phyloP scores from a whole-genome alignment of 2,888 invertebrate species.

The Petrolisthes manimaculis region DNA sequence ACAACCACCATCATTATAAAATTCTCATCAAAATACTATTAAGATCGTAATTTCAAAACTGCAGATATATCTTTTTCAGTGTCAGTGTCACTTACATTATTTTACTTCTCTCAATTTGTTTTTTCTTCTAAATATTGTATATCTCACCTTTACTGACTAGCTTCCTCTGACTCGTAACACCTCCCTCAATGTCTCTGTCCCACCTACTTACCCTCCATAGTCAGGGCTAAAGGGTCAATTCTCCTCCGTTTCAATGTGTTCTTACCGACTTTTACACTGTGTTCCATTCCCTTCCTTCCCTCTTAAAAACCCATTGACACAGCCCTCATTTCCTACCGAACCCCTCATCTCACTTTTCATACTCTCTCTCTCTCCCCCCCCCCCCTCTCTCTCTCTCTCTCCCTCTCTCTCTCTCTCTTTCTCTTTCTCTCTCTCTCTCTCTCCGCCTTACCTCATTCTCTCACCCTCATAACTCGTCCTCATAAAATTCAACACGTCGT shows the following conservation, averaged over 20 bases:
- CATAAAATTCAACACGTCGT: conserved; percentile 12
- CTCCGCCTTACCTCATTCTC: conserved; percentile 1
- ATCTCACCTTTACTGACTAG: no score
- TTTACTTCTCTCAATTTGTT: no score
- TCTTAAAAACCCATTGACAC: background rate
- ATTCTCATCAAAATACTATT: no score
- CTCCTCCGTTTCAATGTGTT: no score
- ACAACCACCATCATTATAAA: background rate
- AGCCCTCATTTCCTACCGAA: background rate
- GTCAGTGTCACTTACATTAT: background rate
- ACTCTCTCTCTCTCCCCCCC: conserved; percentile 4
- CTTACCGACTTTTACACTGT: background rate
- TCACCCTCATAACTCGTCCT: background rate
- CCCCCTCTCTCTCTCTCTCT: background rate
- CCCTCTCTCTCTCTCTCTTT: background rate
- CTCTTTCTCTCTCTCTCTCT: background rate
- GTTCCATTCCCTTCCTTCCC: background rate
- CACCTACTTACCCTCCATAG: background rate
- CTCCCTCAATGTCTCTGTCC: background rate
- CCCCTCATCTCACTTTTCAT: background rate
- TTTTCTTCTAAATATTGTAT: no score
- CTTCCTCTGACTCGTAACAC: no score
- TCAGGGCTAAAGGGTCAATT: background rate
- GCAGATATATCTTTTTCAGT: background rate
- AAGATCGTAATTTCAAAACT: no score